Evolutionary conservation across 2,113 vertebrate genomes (phyloP).

Genomic region (Proteles cristata): DNA sequence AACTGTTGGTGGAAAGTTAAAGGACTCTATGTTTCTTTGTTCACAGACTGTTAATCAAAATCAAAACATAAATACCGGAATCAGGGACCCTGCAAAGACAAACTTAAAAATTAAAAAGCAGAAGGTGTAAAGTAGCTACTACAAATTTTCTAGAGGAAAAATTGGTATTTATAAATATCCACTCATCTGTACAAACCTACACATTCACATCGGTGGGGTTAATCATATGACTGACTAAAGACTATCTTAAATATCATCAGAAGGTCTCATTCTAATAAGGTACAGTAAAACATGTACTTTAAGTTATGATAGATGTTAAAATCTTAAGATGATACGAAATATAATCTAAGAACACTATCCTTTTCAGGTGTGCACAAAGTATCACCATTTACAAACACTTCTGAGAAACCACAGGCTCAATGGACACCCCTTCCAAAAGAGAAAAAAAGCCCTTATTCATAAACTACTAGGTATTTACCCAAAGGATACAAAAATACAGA

Average conservation of each 20-base stretch:
- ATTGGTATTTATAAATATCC: not conserved
- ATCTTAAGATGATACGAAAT: not conserved
- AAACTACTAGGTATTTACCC: too few species aligned
- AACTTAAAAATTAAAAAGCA: constrained; percentile 8
- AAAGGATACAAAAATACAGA: too few species aligned
- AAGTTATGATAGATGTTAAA: not conserved
- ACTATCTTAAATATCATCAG: not conserved
- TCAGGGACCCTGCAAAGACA: not conserved
- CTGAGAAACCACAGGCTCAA: not conserved
- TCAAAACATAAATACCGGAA: not conserved
- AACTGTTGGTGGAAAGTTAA: not conserved
- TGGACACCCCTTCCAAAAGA: too few species aligned
- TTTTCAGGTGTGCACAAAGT: not conserved
- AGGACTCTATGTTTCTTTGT: constrained; percentile 1
- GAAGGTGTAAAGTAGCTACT: not conserved
- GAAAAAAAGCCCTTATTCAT: not conserved
- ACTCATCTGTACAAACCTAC: not conserved
- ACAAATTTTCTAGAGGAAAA: not conserved
- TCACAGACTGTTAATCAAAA: constrained; percentile 51
- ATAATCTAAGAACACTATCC: not conserved
- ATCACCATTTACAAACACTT: not conserved
- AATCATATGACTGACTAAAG: not conserved
- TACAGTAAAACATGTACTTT: not conserved
- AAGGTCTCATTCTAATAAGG: not conserved
- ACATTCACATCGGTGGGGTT: not conserved